A percentile compares a stretch with the other conserved stretches of the same genome.
These are phyloP conservation scores for Apis cerana DNA, from an alignment of 1,140 invertebrate genomes.

Conservation along the genomic window DNA sequence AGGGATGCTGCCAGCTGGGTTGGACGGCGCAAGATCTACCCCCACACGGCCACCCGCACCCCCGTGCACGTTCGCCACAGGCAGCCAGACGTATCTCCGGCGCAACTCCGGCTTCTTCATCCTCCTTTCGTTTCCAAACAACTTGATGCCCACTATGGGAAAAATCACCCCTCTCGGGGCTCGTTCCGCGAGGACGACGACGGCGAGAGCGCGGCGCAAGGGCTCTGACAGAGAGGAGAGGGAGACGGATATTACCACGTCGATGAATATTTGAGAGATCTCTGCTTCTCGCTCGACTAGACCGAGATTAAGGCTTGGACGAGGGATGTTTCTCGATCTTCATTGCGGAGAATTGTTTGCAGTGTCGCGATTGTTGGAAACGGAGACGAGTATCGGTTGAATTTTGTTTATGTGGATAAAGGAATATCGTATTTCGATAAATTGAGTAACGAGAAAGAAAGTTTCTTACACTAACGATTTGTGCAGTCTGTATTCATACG, in stretches of 20 bases:
- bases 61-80: constrained; percentile 39
- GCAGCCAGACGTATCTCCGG: constrained; percentile 50
- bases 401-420: too few species aligned
- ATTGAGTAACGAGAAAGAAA: too few species aligned
- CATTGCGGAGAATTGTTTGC: not conserved
- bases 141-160: constrained; percentile 46
- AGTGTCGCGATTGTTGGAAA: too few species aligned
- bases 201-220: not conserved
- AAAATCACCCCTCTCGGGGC: constrained; percentile 38
- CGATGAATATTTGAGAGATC: constrained; percentile 42
- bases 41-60: constrained; percentile 61
- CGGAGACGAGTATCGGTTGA: not conserved
- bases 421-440: too few species aligned
- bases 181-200: not conserved
- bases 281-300: not conserved
- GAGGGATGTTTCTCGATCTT: not conserved
- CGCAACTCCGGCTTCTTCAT: constrained; percentile 33
- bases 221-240: too few species aligned
- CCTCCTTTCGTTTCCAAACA: constrained; percentile 47
- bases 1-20: constrained; percentile 79
- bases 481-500: too few species aligned
- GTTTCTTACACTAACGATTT: too few species aligned
- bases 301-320: constrained; percentile 21
- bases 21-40: constrained; percentile 79
- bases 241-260: constrained; percentile 30